Evolutionary conservation across 2,113 vertebrate species (phyloP), one percentile per base, ranked within the genome.

Genomic region (Oncorhynchus gorbuscha): DNA sequence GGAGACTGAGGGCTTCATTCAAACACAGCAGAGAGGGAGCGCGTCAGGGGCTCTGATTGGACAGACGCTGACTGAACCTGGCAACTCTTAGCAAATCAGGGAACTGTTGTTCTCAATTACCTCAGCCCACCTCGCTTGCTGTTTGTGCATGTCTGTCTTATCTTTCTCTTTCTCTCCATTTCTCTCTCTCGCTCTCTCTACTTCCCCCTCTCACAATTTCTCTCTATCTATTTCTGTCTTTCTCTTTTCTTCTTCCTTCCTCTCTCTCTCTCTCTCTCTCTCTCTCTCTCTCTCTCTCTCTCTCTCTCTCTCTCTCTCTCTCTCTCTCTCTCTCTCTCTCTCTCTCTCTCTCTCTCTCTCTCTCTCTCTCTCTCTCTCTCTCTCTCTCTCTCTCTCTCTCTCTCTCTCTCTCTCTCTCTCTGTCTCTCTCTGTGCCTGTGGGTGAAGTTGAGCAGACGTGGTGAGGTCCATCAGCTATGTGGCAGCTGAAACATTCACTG

Each of bases 11-110:
- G 75, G 67, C 72, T 81, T 76, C 71, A 80, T 86, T 86, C 86
- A 86, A 80, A 88, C 75, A 71, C 78, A 81, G 85, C 86, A 83
- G 68, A 45, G 20, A 69, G 68, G 32, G 32, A 45, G 30, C 83
- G 80, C 81, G 81, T 89, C 74, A 20, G 45, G 79, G 58, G 9
- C 59, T 82, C 79, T 81, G 82, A 92, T 90, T 89, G 90, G 90
- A 69, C 51, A 76, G 65, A 81, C 65, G 77, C 75, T 80, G 59
- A 75, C 68, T 64, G 58, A 83, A 85, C 51, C 71, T 65, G 30
- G n/a, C 22, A 66, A 3, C 66, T 66, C 69, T 3, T 3, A 74
- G 78, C 90, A 88, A 90, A 88, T 90, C 76, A 74, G 74, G 77
- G 45, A 20, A 18, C 35, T 5, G 45, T 76, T 81, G 51, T 85